A percentile compares a stretch with the other conserved stretches of the same genome.
phyloP scores from a whole-genome alignment of 2,113 vertebrate species.

The Accipiter virgatus region DNA sequence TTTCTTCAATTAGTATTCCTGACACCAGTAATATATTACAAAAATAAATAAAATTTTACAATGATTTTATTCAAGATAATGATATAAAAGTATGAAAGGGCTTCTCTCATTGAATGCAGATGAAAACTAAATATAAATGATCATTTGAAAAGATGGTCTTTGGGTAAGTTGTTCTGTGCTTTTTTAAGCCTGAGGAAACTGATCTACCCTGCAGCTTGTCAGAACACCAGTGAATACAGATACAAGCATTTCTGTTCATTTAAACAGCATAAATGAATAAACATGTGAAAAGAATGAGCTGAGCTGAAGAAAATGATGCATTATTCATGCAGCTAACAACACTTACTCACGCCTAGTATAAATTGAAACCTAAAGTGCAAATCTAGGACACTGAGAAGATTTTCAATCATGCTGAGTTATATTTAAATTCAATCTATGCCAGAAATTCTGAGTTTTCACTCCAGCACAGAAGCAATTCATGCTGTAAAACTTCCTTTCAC shows the following conservation, averaged over 20 bases:
- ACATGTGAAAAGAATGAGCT: neutral
- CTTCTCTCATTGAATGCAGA: neutral
- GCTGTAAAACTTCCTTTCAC: neutral
- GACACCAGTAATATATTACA: neutral
- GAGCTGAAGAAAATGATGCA: constrained; percentile 21
- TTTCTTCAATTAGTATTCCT: neutral
- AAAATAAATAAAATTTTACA: neutral
- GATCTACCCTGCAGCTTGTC: neutral
- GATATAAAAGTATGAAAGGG: neutral
- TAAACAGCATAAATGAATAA: constrained; percentile 48
- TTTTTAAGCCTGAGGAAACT: neutral
- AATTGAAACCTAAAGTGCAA: constrained; percentile 34
- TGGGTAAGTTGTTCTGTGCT: neutral
- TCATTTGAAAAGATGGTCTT: neutral
- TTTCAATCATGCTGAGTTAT: constrained; percentile 37
- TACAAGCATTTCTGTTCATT: neutral
- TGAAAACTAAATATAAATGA: neutral
- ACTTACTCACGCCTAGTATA: constrained; percentile 12
- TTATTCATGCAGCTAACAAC: constrained; percentile 47
- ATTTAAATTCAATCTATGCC: constrained; percentile 28
- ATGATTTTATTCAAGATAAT: neutral
- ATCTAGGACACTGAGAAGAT: constrained; percentile 29
- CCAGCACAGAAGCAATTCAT: neutral
- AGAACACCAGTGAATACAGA: neutral
- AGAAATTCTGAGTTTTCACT: constrained; percentile 23